Evolutionary conservation across 2,888 invertebrate species (phyloP), one percentile per base, ranked within the genome.

Genomic region (Agrotis clavis): DNA sequence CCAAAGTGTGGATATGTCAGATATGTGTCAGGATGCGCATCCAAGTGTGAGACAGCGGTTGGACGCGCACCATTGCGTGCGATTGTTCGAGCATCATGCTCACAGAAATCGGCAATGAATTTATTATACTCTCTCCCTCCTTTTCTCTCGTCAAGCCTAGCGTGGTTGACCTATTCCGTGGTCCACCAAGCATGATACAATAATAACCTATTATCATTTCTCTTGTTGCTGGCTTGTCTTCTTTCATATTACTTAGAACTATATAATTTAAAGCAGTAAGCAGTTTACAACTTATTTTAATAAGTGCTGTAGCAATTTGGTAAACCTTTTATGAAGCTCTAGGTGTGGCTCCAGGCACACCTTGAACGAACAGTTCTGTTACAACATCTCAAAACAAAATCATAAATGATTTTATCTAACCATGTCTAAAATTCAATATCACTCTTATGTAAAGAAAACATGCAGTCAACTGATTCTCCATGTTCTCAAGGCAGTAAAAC

Each of bases 51-150:
- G 88, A 87, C 87, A 90, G 90, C 93, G 93, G 91, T 91, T 88
- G 89, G 94, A 88, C 89, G 87, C 93, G 92, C 94, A 80, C 92
- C 93, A 94, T 93, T 92, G 94, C 92, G 75, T 89, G 81, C 81
- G 25, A 77, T 85, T 88, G 84, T 86, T 84, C 81, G 65, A 80
- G 72, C 84, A 83, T 78, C 75, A 81, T 88, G 83, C 76, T 81
- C 85, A 75, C 88, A 84, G 87, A 88, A 86, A 87, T 86, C 86
- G 79, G 76, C 85, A 81, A 88, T 88, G 85, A 85, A 89, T 89
- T 88, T 84, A 86, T 86, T 84, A 81, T 77, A 87, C 85, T 86
- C 88, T 87, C 90, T 89, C 86, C 74, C 82, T 85, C 82, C 84
- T 87, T 87, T 87, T 87, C 87, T 86, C 86, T 86, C 84, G 57